Conservation (phyloP, 2,888 invertebrate genomes). For the Acrobasis repandana region DNA sequence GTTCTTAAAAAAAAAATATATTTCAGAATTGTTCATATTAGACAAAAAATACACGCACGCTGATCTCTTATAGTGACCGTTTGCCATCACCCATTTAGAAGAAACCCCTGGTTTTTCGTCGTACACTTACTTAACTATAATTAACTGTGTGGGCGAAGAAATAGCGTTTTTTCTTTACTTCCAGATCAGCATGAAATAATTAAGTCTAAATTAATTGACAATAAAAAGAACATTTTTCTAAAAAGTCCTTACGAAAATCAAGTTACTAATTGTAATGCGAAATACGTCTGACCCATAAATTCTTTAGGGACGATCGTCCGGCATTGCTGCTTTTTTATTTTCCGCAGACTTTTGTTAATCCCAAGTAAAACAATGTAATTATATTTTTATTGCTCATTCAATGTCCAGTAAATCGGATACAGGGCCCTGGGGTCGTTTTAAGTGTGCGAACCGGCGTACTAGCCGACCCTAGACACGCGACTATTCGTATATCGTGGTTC, state of each 20-base stretch:
- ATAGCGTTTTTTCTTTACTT: too few species aligned
- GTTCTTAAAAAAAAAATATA: too few species aligned
- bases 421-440: constrained; percentile 68
- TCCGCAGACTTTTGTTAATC: constrained; percentile 55
- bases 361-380: constrained; percentile 72
- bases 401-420: constrained; percentile 75
- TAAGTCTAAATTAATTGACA: not conserved
- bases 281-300: constrained; percentile 17
- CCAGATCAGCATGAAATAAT: too few species aligned
- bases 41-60: too few species aligned
- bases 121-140: too few species aligned
- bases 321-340: constrained; percentile 18
- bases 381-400: constrained; percentile 78
- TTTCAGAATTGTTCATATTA: too few species aligned
- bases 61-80: too few species aligned
- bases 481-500: constrained; percentile 62
- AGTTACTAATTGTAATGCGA: constrained; percentile 14
- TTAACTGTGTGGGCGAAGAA: too few species aligned
- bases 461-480: constrained; percentile 62
- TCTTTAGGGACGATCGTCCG: constrained; percentile 15
- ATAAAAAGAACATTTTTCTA: not conserved
- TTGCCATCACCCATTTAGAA: too few species aligned
- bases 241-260: not conserved
- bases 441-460: constrained; percentile 72
- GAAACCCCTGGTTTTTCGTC: too few species aligned